Percentiles rank a stretch among this genome's conserved stretches.
Evolutionary conservation across 2,888 invertebrate species (phyloP).

Genomic region (Balanococcus diminutus): DNA sequence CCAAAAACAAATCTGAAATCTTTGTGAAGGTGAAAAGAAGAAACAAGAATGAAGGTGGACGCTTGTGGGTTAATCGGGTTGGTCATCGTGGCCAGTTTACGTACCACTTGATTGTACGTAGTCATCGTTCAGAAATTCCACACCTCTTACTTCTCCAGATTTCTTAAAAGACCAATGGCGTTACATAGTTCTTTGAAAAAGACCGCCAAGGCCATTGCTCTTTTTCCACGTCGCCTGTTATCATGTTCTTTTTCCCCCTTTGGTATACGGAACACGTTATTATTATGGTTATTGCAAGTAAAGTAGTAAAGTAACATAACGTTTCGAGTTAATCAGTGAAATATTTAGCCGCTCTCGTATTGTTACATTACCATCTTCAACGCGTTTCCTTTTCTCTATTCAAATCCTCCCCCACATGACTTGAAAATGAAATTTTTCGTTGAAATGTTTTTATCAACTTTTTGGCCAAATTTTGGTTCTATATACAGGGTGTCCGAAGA

Average conservation of each 20-base stretch:
- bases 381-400: background rate
- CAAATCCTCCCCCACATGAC: no score
- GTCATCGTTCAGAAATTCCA: slow-evolving; percentile 22
- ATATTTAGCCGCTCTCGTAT: background rate
- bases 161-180: slow-evolving; percentile 47
- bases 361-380: background rate
- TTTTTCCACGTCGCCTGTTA: slow-evolving; percentile 49
- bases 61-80: background rate
- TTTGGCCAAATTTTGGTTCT: no score
- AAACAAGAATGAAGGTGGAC: background rate
- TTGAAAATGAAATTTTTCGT: no score
- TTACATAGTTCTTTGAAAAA: slow-evolving; percentile 51
- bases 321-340: slow-evolving; percentile 27
- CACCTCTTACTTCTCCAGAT: slow-evolving; percentile 43
- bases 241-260: slow-evolving; percentile 11
- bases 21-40: background rate
- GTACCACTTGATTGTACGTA: slow-evolving; percentile 27
- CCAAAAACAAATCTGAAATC: background rate
- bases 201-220: slow-evolving; percentile 55
- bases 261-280: slow-evolving; percentile 36
- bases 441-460: no score
- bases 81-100: slow-evolving; percentile 13
- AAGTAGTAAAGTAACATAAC: slow-evolving; percentile 34
- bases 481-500: no score
- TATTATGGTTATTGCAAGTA: slow-evolving; percentile 47